A percentile compares a stretch with the other conserved stretches of the same genome.
These are phyloP conservation scores for Haliaeetus leucogaster DNA, from an alignment of 2,113 vertebrate genomes.

Conservation along the genomic window DNA sequence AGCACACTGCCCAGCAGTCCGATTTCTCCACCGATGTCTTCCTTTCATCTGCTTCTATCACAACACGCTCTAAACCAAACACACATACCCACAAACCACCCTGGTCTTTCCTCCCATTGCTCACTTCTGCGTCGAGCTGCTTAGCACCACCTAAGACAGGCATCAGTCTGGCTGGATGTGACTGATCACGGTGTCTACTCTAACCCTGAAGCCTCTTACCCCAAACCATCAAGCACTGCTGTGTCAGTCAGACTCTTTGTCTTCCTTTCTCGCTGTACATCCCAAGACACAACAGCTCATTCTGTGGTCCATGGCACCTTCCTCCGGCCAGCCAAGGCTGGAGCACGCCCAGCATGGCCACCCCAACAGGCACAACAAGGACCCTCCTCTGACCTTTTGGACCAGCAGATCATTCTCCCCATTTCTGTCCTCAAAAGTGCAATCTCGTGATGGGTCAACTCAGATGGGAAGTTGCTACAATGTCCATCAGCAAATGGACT, in stretches of 20 bases:
- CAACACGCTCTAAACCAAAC: neutral
- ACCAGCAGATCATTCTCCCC: neutral
- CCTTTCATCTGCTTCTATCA: neutral
- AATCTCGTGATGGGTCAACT: accelerated
- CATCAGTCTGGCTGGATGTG: accelerated
- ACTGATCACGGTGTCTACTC: neutral
- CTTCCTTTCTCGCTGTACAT: neutral
- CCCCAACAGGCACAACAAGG: neutral
- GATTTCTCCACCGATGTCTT: neutral
- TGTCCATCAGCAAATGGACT: neutral
- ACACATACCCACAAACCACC: accelerated
- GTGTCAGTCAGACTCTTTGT: neutral
- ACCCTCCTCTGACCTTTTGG: neutral
- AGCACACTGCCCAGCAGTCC: no score
- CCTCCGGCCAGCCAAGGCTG: accelerated
- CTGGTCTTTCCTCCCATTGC: neutral
- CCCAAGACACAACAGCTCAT: neutral
- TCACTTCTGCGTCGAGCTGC: neutral
- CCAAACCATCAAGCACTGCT: neutral
- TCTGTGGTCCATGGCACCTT: neutral
- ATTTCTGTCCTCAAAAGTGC: neutral
- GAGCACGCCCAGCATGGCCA: accelerated
- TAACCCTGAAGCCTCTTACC: neutral
- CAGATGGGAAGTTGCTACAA: neutral
- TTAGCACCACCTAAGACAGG: neutral